Conservation (phyloP, 1,140 invertebrate genomes). For the Helicoverpa zea region DNA sequence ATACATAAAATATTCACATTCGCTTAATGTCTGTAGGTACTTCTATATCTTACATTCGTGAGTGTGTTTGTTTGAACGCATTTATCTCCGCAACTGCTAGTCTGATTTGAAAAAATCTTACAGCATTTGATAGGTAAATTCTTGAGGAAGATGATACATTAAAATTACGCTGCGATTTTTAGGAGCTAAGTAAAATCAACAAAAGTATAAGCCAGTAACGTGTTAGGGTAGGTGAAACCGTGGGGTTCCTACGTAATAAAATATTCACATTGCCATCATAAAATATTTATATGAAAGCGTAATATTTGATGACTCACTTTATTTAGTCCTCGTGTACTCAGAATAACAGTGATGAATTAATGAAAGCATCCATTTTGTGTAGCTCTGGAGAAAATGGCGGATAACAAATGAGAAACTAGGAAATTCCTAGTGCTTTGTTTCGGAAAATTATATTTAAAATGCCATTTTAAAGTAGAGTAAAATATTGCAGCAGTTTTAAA, state of each 20-base stretch:
- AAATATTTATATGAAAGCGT: slow-evolving; percentile 23
- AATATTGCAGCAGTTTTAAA: too few relatives aligned
- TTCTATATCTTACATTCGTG: too few relatives aligned
- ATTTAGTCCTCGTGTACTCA: neutral
- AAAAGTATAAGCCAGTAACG: too few relatives aligned
- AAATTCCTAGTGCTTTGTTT: neutral
- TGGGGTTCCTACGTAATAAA: slow-evolving; percentile 6
- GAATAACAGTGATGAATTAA: slow-evolving; percentile 19
- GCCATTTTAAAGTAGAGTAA: slow-evolving; percentile 1
- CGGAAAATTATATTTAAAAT: neutral
- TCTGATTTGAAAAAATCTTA: too few relatives aligned
- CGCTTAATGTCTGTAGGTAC: too few relatives aligned
- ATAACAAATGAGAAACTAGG: slow-evolving; percentile 20
- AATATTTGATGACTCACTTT: slow-evolving; percentile 18
- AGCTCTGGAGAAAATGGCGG: neutral
- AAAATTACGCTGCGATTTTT: too few relatives aligned
- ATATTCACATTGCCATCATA: neutral
- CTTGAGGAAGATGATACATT: too few relatives aligned
- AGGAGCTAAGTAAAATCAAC: too few relatives aligned
- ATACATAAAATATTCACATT: neutral
- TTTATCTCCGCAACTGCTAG: too few relatives aligned
- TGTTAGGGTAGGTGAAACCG: too few relatives aligned
- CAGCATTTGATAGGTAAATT: too few relatives aligned
- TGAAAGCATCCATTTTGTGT: slow-evolving; percentile 1
- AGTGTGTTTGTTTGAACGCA: too few relatives aligned